phyloP scores from a whole-genome alignment of 1,140 invertebrate genomes.

The Aphelinus atriplicis region DNA sequence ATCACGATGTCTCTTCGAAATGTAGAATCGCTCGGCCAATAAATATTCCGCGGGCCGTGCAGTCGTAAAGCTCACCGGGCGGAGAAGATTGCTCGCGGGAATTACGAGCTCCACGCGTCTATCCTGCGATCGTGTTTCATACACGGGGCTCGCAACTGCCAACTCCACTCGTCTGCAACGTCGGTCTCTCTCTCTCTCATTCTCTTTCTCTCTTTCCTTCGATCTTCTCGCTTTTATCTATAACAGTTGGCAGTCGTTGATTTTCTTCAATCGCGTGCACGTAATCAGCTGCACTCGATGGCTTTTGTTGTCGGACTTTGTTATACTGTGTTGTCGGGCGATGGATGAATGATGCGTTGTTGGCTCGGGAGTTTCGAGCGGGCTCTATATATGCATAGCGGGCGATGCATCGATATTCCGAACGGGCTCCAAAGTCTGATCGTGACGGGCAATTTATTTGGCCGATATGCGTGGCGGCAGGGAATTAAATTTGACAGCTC shows the following conservation, averaged over 20 bases:
- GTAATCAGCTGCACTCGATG: too few species aligned
- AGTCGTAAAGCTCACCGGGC: constrained; percentile 11
- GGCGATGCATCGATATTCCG: too few species aligned
- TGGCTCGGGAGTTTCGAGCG: too few species aligned
- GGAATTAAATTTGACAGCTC: neutral
- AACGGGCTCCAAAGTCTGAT: too few species aligned
- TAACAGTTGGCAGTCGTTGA: too few species aligned
- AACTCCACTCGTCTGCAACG: too few species aligned
- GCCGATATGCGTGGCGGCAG: neutral
- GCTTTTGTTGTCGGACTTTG: too few species aligned
- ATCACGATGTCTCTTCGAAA: neutral
- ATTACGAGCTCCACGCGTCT: constrained; percentile 5
- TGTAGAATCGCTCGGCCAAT: constrained; percentile 16
- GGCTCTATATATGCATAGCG: too few species aligned
- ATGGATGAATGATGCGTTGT: too few species aligned
- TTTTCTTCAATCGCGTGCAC: too few species aligned
- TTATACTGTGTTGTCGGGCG: too few species aligned
- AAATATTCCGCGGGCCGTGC: constrained; percentile 25
- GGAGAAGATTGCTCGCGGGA: neutral
- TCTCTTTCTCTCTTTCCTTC: constrained; percentile 7
- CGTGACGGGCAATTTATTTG: too few species aligned
- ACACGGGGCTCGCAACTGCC: neutral
- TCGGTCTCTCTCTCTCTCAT: neutral
- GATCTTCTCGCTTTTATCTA: neutral
- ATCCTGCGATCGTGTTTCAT: neutral